Conservation (phyloP, 2,888 invertebrate species). For the Pseudolycoriella hygida region DNA sequence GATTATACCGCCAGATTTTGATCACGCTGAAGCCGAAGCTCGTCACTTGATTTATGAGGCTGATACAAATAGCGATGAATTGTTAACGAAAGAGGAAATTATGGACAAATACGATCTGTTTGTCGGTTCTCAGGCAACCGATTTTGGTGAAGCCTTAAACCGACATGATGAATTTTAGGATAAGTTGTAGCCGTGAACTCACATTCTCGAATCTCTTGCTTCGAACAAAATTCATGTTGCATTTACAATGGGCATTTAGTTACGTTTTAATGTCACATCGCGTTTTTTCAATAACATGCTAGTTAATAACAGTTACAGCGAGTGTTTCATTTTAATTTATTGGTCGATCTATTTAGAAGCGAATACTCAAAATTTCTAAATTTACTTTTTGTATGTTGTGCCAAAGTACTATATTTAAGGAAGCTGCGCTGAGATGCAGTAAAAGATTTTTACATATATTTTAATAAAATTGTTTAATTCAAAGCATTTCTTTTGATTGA, state of each 20-base stretch:
- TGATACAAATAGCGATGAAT: constrained; percentile 79
- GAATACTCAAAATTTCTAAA: no score
- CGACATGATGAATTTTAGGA: constrained; percentile 88
- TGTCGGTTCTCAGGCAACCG: constrained; percentile 97
- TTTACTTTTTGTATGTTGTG: no score
- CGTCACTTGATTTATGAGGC: constrained; percentile 90
- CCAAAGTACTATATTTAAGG: no score
- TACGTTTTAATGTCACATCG: no score
- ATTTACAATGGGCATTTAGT: not conserved
- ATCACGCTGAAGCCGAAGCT: constrained; percentile 93
- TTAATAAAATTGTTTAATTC: no score
- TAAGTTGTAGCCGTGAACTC: not conserved
- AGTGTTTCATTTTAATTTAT: not conserved
- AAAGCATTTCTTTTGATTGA: no score
- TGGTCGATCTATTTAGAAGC: no score
- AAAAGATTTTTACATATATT: no score
- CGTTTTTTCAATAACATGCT: no score
- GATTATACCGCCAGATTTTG: constrained; percentile 92
- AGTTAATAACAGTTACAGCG: not conserved
- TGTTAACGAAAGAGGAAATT: constrained; percentile 76
- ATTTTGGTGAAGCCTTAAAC: constrained; percentile 90
- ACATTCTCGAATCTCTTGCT: not conserved
- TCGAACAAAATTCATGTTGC: not conserved
- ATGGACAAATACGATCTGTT: constrained; percentile 91
- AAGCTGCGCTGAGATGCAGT: no score